Conservation (phyloP, 2,888 invertebrate species). For the Temnothorax unifasciatus region DNA sequence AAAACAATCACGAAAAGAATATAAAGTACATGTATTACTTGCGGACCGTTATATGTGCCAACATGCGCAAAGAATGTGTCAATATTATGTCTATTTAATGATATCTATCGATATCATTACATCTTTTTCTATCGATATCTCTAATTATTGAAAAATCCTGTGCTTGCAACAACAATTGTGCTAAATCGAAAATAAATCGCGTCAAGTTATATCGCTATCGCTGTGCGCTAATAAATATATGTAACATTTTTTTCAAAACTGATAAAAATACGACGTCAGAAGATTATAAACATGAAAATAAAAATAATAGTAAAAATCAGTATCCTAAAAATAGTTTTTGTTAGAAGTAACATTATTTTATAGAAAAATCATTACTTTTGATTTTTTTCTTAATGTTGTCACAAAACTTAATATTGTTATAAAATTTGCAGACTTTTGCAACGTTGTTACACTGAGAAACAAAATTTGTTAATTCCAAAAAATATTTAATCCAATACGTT, state of each 20-base stretch:
- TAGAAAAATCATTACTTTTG: not conserved
- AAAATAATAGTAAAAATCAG: not conserved
- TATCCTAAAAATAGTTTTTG: not conserved
- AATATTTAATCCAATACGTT: too few species aligned
- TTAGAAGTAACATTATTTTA: not conserved
- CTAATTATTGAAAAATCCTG: conserved; percentile 1
- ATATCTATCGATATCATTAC: conserved; percentile 5
- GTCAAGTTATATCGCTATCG: not conserved
- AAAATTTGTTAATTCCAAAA: too few species aligned
- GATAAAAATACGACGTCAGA: not conserved
- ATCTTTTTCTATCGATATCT: conserved; percentile 6
- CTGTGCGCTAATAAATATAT: not conserved
- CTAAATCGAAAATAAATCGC: not conserved
- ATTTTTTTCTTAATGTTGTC: not conserved
- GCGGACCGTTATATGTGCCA: not conserved
- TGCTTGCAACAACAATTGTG: not conserved
- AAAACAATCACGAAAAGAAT: not conserved
- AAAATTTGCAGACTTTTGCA: too few species aligned
- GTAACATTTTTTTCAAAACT: not conserved
- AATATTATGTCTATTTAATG: not conserved
- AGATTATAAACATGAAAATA: not conserved
- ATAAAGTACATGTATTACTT: not conserved
- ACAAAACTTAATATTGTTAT: too few species aligned
- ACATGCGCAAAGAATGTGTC: not conserved
- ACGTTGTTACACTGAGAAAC: too few species aligned